These are phyloP conservation scores for Pseudoatta argentina DNA, from an alignment of 1,140 invertebrate species.

Conservation along the genomic window DNA sequence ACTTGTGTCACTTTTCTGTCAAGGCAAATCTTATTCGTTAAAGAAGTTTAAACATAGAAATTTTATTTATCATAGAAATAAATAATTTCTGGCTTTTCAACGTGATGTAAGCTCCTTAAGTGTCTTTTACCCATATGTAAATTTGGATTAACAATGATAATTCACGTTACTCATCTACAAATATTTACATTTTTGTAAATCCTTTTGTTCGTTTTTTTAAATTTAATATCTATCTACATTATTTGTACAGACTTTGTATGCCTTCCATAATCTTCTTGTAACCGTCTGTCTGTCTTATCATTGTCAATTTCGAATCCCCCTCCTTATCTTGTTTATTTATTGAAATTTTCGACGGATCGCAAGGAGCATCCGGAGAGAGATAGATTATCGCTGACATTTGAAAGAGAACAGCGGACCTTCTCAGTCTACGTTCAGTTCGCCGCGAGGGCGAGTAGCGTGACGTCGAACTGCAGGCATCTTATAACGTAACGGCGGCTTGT, in stretches of 20 bases:
- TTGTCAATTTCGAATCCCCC: neutral
- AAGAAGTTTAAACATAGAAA: neutral
- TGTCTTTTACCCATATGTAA: constrained; percentile 41
- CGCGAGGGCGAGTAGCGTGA: constrained; percentile 10
- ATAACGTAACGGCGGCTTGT: constrained; percentile 35
- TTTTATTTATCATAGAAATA: constrained; percentile 1
- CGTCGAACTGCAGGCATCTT: constrained; percentile 26
- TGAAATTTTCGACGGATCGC: neutral
- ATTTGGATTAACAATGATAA: constrained; percentile 22
- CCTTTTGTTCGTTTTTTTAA: neutral
- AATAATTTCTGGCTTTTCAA: constrained; percentile 17
- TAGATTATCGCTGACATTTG: neutral
- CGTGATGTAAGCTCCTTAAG: neutral
- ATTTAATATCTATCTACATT: neutral
- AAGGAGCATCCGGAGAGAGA: neutral
- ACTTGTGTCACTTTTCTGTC: too few species aligned
- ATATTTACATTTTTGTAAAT: neutral
- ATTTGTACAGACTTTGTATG: neutral
- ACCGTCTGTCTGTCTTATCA: too few species aligned
- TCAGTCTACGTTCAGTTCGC: neutral
- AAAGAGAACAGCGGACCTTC: neutral
- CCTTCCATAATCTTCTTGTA: too few species aligned
- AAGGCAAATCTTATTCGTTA: too few species aligned
- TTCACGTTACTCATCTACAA: neutral
- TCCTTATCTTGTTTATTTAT: neutral